Conservation (phyloP, 2,888 invertebrate genomes). For the Drosophila algonquin region DNA sequence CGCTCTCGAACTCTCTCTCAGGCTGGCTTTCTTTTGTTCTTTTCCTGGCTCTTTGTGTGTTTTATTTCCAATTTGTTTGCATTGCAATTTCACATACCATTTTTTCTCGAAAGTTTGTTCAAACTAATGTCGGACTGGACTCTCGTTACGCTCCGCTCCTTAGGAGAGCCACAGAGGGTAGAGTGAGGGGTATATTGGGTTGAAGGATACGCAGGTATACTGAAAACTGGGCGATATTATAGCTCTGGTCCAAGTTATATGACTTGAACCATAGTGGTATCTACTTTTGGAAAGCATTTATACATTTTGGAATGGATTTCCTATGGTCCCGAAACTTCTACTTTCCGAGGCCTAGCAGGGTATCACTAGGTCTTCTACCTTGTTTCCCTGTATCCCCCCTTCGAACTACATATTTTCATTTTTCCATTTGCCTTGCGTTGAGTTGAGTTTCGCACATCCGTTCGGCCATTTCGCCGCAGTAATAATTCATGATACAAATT, state of each 20-base stretch:
- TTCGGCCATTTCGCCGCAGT: constrained; percentile 67
- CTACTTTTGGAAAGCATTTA: too few relatives aligned
- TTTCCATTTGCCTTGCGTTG: constrained; percentile 15
- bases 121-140: constrained; percentile 31
- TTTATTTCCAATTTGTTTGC: constrained; percentile 56
- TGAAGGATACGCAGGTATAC: not conserved
- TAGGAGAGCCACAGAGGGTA: not conserved
- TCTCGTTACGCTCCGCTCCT: constrained; percentile 6
- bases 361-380: not conserved
- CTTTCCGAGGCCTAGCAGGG: not conserved
- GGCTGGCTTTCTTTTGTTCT: constrained; percentile 1
- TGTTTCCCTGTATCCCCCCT: not conserved
- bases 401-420: not conserved
- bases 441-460: constrained; percentile 62
- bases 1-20: not conserved
- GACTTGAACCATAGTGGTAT: too few relatives aligned
- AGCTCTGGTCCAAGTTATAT: too few relatives aligned
- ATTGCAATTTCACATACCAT: constrained; percentile 36
- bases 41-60: constrained; percentile 5
- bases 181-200: constrained; percentile 6
- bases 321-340: too few relatives aligned
- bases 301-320: not conserved
- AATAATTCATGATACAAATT: constrained; percentile 80
- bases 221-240: not conserved
- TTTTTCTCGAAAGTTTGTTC: constrained; percentile 17